A percentile compares a stretch with the other conserved stretches of the same genome.
phyloP scores from a whole-genome alignment of 2,888 invertebrate genomes.

The Dolichopus griseipennis region DNA sequence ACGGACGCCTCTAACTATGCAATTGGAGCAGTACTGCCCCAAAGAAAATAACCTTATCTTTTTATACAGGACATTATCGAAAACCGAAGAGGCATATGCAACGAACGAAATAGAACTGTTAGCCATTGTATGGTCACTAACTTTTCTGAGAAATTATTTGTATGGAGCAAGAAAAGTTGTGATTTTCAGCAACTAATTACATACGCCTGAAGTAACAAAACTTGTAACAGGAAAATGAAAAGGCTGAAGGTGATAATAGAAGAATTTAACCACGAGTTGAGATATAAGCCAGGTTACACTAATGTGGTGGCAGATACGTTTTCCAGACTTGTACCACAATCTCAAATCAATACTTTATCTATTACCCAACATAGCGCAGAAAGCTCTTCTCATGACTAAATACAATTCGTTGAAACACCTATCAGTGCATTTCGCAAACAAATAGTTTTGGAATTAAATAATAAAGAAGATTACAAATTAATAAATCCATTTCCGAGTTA shows the following conservation, averaged over 20 bases:
- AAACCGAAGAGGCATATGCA: too few relatives aligned
- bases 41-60: too few relatives aligned
- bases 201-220: conserved; percentile 18
- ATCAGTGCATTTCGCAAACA: conserved; percentile 17
- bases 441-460: conserved; percentile 12
- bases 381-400: conserved; percentile 16
- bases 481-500: too few relatives aligned
- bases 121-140: conserved; percentile 18
- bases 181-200: conserved; percentile 22
- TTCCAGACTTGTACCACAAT: conserved; percentile 11
- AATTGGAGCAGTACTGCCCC: too few relatives aligned
- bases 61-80: too few relatives aligned
- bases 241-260: conserved; percentile 17
- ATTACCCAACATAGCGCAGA: conserved; percentile 15
- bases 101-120: conserved; percentile 20
- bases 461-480: neutral
- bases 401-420: conserved; percentile 13
- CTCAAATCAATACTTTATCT: conserved; percentile 11
- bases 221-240: conserved; percentile 18
- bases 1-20: too few relatives aligned
- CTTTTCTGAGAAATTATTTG: conserved; percentile 16
- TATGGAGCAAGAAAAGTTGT: too few relatives aligned
- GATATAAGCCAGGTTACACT: conserved; percentile 17
- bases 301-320: conserved; percentile 15
- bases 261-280: conserved; percentile 18